phyloP scores from a whole-genome alignment of 2,113 vertebrate species.

The Alligator sinensis region DNA sequence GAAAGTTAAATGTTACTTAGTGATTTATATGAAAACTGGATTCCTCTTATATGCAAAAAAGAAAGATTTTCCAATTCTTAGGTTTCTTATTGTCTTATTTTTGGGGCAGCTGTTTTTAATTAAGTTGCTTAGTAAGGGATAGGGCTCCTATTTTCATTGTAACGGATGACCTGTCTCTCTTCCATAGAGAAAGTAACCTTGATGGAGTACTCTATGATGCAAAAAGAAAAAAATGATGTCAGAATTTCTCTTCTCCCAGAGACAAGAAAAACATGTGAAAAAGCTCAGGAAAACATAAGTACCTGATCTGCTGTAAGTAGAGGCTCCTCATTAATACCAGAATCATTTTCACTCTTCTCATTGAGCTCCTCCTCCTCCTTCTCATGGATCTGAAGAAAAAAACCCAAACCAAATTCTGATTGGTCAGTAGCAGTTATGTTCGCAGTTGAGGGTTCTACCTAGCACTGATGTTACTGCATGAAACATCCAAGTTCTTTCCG shows the following conservation, averaged over 20 bases:
- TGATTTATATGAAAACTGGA: background rate
- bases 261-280: background rate
- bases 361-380: conserved; percentile 94
- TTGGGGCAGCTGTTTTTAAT: background rate
- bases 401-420: background rate
- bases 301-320: conserved; percentile 93
- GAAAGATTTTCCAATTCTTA: background rate
- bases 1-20: background rate
- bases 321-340: conserved; percentile 88
- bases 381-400: conserved; percentile 85
- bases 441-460: background rate
- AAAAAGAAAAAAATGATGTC: background rate
- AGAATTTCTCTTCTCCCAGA: background rate
- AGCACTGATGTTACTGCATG: background rate
- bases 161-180: background rate
- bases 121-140: background rate
- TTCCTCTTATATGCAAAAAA: background rate
- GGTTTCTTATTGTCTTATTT: background rate
- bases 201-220: background rate
- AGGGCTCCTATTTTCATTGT: background rate
- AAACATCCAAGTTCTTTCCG: background rate
- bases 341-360: conserved; percentile 91
- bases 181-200: background rate
- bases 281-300: background rate
- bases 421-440: background rate